Evolutionary conservation across 2,888 invertebrate genomes (phyloP).

Genomic region (Meteorus colon): DNA sequence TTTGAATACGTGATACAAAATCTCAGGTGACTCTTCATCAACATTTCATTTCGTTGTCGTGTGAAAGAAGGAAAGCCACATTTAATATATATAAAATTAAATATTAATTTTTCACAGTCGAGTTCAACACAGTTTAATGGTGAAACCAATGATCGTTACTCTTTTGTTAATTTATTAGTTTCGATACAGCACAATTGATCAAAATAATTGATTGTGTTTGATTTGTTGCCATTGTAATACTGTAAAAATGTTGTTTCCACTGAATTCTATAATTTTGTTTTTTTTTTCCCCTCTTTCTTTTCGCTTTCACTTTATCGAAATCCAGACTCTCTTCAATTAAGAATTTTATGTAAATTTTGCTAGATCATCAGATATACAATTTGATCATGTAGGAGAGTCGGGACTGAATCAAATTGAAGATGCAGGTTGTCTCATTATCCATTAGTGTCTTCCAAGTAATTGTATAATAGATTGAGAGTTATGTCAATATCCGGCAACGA

Average conservation of each 20-base stretch:
- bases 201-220: not conserved
- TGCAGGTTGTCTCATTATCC: slow-evolving; percentile 43
- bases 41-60: slow-evolving; percentile 23
- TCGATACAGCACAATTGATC: not conserved
- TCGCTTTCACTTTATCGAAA: slow-evolving; percentile 8
- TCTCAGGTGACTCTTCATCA: slow-evolving; percentile 15
- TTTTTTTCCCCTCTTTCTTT: slow-evolving; percentile 1
- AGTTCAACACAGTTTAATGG: slow-evolving; percentile 4
- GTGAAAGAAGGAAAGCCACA: not conserved
- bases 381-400: slow-evolving; percentile 21
- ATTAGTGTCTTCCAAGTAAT: slow-evolving; percentile 61
- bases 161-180: not conserved
- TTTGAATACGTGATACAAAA: slow-evolving; percentile 15
- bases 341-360: slow-evolving; percentile 29
- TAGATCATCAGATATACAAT: slow-evolving; percentile 24
- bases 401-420: slow-evolving; percentile 20
- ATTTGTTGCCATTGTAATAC: slow-evolving; percentile 11
- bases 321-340: slow-evolving; percentile 9
- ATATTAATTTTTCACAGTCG: not conserved
- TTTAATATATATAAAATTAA: slow-evolving; percentile 14
- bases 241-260: not conserved
- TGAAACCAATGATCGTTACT: not conserved
- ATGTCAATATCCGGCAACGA: not conserved
- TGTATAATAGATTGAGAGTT: slow-evolving; percentile 32
- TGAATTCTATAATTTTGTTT: not conserved